These are phyloP conservation scores for Gastrophryne carolinensis DNA, from an alignment of 2,797 vertebrate species.

Conservation along the genomic window DNA sequence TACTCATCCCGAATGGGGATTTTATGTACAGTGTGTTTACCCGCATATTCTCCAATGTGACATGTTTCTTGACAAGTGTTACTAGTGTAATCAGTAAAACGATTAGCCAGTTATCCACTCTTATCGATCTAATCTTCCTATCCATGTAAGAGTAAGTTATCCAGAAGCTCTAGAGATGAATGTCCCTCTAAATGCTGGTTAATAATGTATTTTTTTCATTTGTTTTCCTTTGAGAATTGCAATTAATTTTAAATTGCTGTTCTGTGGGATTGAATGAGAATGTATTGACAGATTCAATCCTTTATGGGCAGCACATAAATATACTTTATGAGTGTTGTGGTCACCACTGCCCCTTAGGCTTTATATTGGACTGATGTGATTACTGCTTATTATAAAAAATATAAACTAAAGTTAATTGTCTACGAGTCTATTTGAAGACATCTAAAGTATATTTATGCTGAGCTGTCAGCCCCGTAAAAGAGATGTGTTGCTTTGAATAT, in stretches of 20 bases:
- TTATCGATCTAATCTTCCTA: not conserved
- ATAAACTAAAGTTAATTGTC: too few relatives aligned
- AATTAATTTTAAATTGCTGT: not conserved
- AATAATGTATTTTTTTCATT: slow-evolving; percentile 1
- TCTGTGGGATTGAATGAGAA: not conserved
- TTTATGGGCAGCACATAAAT: not conserved
- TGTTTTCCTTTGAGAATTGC: not conserved
- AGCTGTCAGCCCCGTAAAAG: too few relatives aligned
- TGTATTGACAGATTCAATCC: not conserved
- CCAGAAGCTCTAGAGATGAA: not conserved
- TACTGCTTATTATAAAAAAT: not conserved
- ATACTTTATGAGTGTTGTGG: not conserved
- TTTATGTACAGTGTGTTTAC: not conserved
- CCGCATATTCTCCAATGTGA: not conserved
- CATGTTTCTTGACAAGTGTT: not conserved
- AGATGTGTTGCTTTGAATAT: too few relatives aligned
- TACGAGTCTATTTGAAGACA: too few relatives aligned
- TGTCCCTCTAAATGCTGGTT: not conserved
- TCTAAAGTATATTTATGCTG: too few relatives aligned
- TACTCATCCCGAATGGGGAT: not conserved
- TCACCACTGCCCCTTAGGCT: not conserved
- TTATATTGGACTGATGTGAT: not conserved
- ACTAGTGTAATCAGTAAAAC: not conserved
- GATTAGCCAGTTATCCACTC: not conserved
- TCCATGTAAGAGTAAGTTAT: not conserved